These are phyloP conservation scores for Temnopleurus reevesii DNA, from an alignment of 53 echinoderm and acorn worm genomes.

Conservation along the genomic window DNA sequence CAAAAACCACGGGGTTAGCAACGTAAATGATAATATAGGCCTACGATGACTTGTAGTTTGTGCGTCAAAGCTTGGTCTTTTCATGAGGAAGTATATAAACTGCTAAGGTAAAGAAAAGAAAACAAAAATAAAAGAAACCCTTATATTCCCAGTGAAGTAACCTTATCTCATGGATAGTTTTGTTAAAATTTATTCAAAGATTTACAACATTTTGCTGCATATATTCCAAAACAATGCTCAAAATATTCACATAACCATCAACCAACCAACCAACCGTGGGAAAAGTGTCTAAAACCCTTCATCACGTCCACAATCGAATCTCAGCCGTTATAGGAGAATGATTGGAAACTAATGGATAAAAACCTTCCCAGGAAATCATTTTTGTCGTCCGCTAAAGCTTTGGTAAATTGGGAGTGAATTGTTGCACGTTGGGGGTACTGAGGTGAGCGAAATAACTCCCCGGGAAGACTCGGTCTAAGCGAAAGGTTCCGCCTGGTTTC, in stretches of 20 bases:
- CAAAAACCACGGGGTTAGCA: background rate
- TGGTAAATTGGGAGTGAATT: slow-evolving; percentile 31
- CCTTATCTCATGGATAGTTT: too few relatives aligned
- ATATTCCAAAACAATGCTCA: too few relatives aligned
- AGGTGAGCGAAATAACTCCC: background rate
- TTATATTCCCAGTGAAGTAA: too few relatives aligned
- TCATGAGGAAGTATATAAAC: too few relatives aligned
- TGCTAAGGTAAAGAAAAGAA: too few relatives aligned
- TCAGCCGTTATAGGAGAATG: background rate
- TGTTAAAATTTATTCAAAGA: too few relatives aligned
- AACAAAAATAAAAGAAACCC: too few relatives aligned
- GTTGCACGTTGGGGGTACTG: slow-evolving; percentile 21
- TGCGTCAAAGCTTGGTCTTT: too few relatives aligned
- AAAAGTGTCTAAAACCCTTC: background rate
- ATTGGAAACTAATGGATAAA: slow-evolving; percentile 17
- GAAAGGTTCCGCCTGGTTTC: background rate
- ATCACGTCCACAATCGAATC: slow-evolving; percentile 19
- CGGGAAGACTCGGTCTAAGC: background rate
- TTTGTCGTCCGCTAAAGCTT: background rate
- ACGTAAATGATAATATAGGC: background rate
- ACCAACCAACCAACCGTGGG: background rate
- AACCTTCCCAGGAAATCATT: slow-evolving; percentile 1
- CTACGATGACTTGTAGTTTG: background rate
- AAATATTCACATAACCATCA: too few relatives aligned
- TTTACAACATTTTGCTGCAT: too few relatives aligned